Base-by-base conservation (phyloP, 2,888 invertebrate genomes). In the Notodonta dromedarius region DNA sequence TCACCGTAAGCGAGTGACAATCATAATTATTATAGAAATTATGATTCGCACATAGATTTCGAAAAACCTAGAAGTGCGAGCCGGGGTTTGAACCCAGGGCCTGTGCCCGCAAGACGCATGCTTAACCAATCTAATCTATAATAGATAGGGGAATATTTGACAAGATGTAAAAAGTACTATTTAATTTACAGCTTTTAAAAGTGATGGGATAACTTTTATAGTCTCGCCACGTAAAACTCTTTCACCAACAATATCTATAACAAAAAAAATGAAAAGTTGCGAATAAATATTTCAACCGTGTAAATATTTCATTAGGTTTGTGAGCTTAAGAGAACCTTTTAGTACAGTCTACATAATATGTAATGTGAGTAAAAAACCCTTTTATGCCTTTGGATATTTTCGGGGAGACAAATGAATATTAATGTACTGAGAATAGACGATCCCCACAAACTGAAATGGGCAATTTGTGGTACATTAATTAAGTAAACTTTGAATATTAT, bases 271-370 rank as follows among this genome's bases (percentile, higher is more conserved):
- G 62, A 60, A 14, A 50, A 50, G 50, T 71, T 67, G 58, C 58
- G 46, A 52, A 65, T 73, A 75, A 54, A 65, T 71, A 75, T 69
- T 71, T 63, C 24, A 61, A 69, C 44, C 51, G 57, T 61, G 65
- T 77, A 66, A 73, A 76, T 77, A 75, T 76, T 76, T 70, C 67
- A 77, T 77, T 73, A 72, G 54, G 61, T 39, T 56, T 44, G 65
- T 70, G 70, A 64, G 71, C 65, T 69, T 67, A 66, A 61, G 66
- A 54, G 62, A 63, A 71, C 69, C 76, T 69, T 73, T 76, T 66
- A 76, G 59, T 63, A 58, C 58, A 63, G 63, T 53, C 58, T 62
- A 66, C 66, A 63, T 71, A 53, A 60, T 65, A 66, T 76, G 73
- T 53, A 12, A 69, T 69, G 62, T 62, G 61, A 62, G 63, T 70